Conservation (phyloP, 2,888 invertebrate species). For the Phyto melanocephala region DNA sequence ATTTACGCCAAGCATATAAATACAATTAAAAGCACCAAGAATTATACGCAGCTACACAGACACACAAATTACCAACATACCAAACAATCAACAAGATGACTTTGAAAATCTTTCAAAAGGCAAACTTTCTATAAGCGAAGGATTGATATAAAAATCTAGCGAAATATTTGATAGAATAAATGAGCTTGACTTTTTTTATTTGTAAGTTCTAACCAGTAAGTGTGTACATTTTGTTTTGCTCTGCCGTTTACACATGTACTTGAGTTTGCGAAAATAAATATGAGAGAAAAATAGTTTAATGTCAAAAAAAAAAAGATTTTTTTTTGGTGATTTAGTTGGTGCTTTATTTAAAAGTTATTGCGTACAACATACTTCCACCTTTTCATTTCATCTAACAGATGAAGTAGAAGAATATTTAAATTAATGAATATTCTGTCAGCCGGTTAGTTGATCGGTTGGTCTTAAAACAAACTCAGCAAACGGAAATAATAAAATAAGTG, state of each 20-base stretch:
- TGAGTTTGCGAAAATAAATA: too few species aligned
- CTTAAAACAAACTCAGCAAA: background rate
- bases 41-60: background rate
- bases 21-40: background rate
- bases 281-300: too few species aligned
- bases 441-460: background rate
- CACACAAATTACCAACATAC: background rate
- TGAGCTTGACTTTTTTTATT: background rate
- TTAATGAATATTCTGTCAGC: slow-evolving; percentile 4
- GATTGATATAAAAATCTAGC: background rate
- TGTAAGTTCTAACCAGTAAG: background rate
- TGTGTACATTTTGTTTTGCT: background rate
- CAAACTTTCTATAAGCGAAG: slow-evolving; percentile 12
- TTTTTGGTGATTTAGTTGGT: slow-evolving; percentile 61
- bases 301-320: too few species aligned
- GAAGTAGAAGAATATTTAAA: slow-evolving; percentile 24
- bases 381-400: slow-evolving; percentile 1
- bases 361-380: too few species aligned
- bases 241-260: slow-evolving; percentile 5
- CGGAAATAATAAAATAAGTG: background rate
- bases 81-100: background rate
- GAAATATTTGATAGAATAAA: too few species aligned
- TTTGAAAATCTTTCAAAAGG: slow-evolving; percentile 10
- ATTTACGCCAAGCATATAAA: slow-evolving; percentile 46
- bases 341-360: slow-evolving; percentile 25